phyloP scores from a whole-genome alignment of 2,113 vertebrate species.

The Saccopteryx bilineata region DNA sequence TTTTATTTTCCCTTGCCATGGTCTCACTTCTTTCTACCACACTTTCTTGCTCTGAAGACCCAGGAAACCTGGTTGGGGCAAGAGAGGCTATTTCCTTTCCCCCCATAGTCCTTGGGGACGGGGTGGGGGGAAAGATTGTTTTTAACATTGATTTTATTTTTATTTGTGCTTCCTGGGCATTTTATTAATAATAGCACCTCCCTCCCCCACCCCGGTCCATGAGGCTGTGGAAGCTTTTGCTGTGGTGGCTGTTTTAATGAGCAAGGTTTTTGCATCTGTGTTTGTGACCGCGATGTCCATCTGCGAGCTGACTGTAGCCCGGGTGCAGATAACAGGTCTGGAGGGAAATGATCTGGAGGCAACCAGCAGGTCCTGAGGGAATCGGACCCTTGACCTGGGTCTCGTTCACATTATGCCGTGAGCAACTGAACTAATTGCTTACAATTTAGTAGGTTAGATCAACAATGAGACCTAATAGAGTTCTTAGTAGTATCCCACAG shows the following conservation, averaged over 20 bases:
- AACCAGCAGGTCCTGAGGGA: constrained; percentile 55
- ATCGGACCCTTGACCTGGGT: constrained; percentile 45
- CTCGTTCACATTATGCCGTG: constrained; percentile 24
- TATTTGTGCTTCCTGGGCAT: background rate
- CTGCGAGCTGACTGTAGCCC: background rate
- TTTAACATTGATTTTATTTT: constrained; percentile 35
- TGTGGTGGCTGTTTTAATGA: background rate
- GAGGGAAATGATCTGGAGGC: constrained; percentile 54
- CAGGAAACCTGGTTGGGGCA: background rate
- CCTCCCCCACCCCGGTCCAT: background rate
- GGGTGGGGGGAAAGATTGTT: background rate
- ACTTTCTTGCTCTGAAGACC: constrained; percentile 16
- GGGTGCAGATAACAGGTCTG: background rate
- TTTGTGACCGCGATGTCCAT: background rate
- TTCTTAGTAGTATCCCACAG: background rate
- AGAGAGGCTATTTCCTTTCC: background rate
- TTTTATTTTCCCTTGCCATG: background rate
- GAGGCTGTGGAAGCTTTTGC: background rate
- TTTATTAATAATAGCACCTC: constrained; percentile 6
- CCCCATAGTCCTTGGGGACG: background rate
- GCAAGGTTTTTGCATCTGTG: background rate
- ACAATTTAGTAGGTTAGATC: constrained; percentile 55
- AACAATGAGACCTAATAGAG: background rate
- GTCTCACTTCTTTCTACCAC: background rate
- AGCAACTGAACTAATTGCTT: constrained; percentile 39